Evolutionary conservation across 1,140 invertebrate species (phyloP), one percentile per base, ranked within the genome.

Genomic region (Lerema accius): DNA sequence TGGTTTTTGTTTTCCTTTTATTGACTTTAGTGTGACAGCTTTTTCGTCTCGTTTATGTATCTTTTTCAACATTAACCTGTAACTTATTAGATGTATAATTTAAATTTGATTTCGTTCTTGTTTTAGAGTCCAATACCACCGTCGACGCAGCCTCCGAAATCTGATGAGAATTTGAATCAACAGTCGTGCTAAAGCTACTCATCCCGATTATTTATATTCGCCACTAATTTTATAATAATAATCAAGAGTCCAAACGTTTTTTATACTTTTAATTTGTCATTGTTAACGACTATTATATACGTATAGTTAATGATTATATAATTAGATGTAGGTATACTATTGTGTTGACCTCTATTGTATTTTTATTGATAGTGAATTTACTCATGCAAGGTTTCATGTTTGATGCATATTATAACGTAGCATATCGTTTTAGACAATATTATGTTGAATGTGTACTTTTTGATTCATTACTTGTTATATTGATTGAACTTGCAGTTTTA

Each of bases 161-260:
- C 94, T 69, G 93, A 94, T 83, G 94, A 94, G 83, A 94, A 94
- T 90, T 92, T 94, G 89, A 94, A 94, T 86, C 80, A 90, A 60
- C 76, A 87, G 62, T 73, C 78, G 68, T 84, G 78, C 80, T 89
- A 87, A 82, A 71, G 65, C 55, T 55, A 61, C 64, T 23, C 49
- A 39, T 75, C 56, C 42, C 59, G n/a, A 69, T 72, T 74, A 68
- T 74, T 67, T 55, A 73, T 60, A 59, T 69, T 69, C 63, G 46
- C 80, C 63, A 81, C 67, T 77, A 82, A 73, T 60, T 71, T 78
- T 77, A 72, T 60, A 59, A 69, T 76, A 74, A 73, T 60, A 75
- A 48, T 46, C 15, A 77, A 71, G 65, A 81, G 80, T 86, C 79
- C 79, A 86, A 82, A 71, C 61, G 56, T 84, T 85, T 78, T n/a